A percentile compares a stretch with the other conserved stretches of the same genome.
phyloP scores from a whole-genome alignment of 2,888 invertebrate genomes.

The Tricholauxania praeusta region DNA sequence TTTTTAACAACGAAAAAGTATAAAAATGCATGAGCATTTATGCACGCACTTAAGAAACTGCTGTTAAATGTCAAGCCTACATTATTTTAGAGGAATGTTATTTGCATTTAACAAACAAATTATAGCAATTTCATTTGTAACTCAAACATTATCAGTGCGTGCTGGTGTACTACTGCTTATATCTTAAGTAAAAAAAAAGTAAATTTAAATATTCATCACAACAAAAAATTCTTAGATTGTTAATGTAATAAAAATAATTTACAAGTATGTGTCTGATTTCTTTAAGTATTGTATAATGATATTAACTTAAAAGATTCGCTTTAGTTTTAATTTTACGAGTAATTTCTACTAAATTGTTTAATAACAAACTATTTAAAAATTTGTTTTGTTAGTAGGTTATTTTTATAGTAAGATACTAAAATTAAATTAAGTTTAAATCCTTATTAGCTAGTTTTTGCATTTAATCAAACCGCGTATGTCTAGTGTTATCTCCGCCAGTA shows the following conservation, averaged over 20 bases:
- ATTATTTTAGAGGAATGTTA: conserved; percentile 19
- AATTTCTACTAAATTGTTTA: too few species aligned
- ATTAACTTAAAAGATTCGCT: too few species aligned
- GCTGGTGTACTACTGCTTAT: too few species aligned
- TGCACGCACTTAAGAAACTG: not conserved
- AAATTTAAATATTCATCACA: conserved; percentile 12
- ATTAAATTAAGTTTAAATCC: conserved; percentile 47
- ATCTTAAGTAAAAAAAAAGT: not conserved
- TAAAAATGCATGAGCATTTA: not conserved
- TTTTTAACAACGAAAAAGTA: conserved; percentile 5
- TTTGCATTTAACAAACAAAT: conserved; percentile 19
- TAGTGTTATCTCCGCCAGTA: conserved; percentile 48
- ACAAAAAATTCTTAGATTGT: not conserved
- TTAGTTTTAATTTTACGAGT: too few species aligned
- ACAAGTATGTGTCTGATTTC: not conserved
- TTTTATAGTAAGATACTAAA: conserved; percentile 34
- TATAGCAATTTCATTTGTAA: not conserved
- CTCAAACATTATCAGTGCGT: too few species aligned
- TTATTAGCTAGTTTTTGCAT: conserved; percentile 46
- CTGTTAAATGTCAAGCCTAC: not conserved
- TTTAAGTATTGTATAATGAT: not conserved
- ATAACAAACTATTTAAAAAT: conserved; percentile 5
- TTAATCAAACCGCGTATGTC: conserved; percentile 65
- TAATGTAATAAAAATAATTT: conserved; percentile 2
- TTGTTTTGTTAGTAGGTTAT: conserved; percentile 18